phyloP scores from a whole-genome alignment of 2,113 vertebrate species.

The Pelodiscus sinensis region DNA sequence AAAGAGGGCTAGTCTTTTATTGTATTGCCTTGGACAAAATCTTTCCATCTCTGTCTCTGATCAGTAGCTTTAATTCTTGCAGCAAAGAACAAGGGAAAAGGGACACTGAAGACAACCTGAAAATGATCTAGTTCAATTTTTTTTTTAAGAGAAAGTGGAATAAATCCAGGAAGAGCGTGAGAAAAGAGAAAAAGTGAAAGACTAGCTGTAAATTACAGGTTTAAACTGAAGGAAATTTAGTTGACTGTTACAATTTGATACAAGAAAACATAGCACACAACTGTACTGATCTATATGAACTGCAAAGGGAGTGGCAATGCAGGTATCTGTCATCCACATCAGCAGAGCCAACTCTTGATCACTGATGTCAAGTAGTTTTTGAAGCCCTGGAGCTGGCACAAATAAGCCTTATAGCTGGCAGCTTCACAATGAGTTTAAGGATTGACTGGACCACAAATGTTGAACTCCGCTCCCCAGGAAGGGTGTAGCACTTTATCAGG shows the following conservation, averaged over 20 bases:
- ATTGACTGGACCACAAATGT: neutral
- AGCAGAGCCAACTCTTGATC: neutral
- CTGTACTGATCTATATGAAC: neutral
- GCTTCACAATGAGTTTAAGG: neutral
- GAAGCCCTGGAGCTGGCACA: neutral
- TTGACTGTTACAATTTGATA: neutral
- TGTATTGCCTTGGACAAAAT: neutral
- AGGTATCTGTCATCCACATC: neutral
- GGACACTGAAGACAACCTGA: neutral
- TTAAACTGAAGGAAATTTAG: neutral
- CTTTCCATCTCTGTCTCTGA: neutral
- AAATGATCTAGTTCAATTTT: neutral
- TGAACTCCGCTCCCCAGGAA: neutral
- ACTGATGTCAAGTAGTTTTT: neutral
- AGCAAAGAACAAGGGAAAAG: neutral
- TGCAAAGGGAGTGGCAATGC: neutral
- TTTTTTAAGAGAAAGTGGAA: neutral
- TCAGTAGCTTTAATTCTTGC: neutral
- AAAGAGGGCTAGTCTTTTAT: neutral
- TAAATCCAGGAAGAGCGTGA: neutral
- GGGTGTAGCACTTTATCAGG: neutral
- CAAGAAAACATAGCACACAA: neutral
- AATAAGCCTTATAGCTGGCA: neutral
- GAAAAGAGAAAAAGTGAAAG: neutral
- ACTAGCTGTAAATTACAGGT: neutral